Percentiles rank a stretch among this genome's conserved stretches.
phyloP scores from a whole-genome alignment of 2,113 vertebrate genomes.

The Dicentrarchus labrax region DNA sequence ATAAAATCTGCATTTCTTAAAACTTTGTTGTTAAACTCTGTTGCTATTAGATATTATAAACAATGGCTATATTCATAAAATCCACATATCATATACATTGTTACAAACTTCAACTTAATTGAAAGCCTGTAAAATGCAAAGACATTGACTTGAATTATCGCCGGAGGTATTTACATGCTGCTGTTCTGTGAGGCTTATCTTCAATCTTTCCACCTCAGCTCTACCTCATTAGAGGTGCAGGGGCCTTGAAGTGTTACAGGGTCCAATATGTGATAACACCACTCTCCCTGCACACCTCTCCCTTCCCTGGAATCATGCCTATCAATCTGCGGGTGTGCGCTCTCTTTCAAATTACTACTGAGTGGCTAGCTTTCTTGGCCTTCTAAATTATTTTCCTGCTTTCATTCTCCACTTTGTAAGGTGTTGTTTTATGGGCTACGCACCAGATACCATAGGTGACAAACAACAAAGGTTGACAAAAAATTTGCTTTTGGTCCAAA shows the following conservation, averaged over 20 bases:
- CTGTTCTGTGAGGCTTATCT: slow-evolving; percentile 37
- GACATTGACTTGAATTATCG: background rate
- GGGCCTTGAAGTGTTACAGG: slow-evolving; percentile 40
- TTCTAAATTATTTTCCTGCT: slow-evolving; percentile 38
- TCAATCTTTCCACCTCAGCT: slow-evolving; percentile 45
- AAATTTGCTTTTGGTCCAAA: background rate
- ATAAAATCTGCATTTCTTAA: background rate
- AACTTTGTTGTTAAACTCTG: background rate
- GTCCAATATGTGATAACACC: slow-evolving; percentile 60
- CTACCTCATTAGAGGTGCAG: slow-evolving; percentile 53
- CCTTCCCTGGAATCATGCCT: slow-evolving; percentile 55
- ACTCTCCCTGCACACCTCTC: slow-evolving; percentile 32
- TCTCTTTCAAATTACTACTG: slow-evolving; percentile 55
- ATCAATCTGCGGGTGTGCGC: slow-evolving; percentile 50
- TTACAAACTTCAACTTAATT: background rate
- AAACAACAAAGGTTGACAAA: slow-evolving; percentile 1
- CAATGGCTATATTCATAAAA: background rate
- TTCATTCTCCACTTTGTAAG: slow-evolving; percentile 27
- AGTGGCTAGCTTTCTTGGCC: slow-evolving; percentile 31
- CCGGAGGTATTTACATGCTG: slow-evolving; percentile 32
- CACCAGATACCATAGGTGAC: background rate
- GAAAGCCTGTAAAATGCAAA: background rate
- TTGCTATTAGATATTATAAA: background rate
- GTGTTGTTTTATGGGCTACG: slow-evolving; percentile 15
- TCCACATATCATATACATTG: background rate